Evolutionary conservation across 2,113 vertebrate species (phyloP).

Genomic region (Electrona antarctica): DNA sequence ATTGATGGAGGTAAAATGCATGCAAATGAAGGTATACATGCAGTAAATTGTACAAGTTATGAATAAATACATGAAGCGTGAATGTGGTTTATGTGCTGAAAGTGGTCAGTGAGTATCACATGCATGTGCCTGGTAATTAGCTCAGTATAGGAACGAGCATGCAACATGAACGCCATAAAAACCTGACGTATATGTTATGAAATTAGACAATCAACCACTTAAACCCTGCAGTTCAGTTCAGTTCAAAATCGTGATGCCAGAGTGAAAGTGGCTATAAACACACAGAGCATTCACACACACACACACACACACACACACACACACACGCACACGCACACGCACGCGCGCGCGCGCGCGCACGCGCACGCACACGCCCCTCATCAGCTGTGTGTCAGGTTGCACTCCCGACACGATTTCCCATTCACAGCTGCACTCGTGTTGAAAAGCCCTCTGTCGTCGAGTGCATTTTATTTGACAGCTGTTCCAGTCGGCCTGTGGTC

Average conservation of each 20-base stretch:
- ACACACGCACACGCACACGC: not conserved
- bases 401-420: conserved; percentile 49
- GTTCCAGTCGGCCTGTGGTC: conserved; percentile 51
- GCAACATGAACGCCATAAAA: too few species aligned
- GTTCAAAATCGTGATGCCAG: too few species aligned
- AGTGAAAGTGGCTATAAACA: too few species aligned
- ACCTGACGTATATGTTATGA: too few species aligned
- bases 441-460: conserved; percentile 67
- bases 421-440: conserved; percentile 72
- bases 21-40: conserved; percentile 7
- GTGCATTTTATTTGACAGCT: conserved; percentile 73
- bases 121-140: too few species aligned
- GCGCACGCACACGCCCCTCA: not conserved
- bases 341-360: conserved; percentile 8
- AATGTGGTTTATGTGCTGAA: conserved; percentile 2
- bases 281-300: not conserved
- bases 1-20: not conserved
- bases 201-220: too few species aligned
- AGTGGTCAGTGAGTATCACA: not conserved
- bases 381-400: conserved; percentile 23
- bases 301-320: conserved; percentile 7
- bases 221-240: too few species aligned
- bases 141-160: too few species aligned
- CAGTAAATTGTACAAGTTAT: conserved; percentile 9
- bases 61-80: conserved; percentile 40